phyloP scores from a whole-genome alignment of 2,888 invertebrate genomes.

The Drosophila lutescens region DNA sequence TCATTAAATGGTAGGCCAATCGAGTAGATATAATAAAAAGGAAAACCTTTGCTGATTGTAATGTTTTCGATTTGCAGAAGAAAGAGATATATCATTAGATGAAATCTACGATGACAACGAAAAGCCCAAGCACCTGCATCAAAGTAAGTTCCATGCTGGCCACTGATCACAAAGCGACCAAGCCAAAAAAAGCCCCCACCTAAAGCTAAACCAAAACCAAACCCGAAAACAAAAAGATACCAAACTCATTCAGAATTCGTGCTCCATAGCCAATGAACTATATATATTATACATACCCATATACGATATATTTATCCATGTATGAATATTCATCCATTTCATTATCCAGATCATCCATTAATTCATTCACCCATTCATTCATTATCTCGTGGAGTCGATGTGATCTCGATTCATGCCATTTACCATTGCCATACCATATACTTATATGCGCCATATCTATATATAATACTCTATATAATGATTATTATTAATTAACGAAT shows the following conservation, averaged over 20 bases:
- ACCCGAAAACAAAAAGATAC: constrained; percentile 22
- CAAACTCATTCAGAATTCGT: constrained; percentile 48
- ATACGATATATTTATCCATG: constrained; percentile 22
- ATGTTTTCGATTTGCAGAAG: constrained; percentile 83
- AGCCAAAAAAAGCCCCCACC: background rate
- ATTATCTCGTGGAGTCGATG: constrained; percentile 21
- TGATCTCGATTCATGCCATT: background rate
- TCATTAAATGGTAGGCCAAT: constrained; percentile 85
- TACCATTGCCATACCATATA: constrained; percentile 25
- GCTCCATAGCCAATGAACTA: constrained; percentile 34
- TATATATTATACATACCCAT: constrained; percentile 30
- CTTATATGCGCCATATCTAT: constrained; percentile 30
- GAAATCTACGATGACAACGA: constrained; percentile 85
- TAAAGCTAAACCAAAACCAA: constrained; percentile 8
- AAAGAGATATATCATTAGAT: constrained; percentile 85
- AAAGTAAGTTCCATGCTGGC: constrained; percentile 84
- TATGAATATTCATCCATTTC: constrained; percentile 37
- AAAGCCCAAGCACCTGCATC: constrained; percentile 85
- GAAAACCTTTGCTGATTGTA: background rate
- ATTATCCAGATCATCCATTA: constrained; percentile 24
- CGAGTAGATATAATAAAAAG: background rate
- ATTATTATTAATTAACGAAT: constrained; percentile 69
- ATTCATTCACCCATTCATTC: constrained; percentile 12
- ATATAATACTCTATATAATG: constrained; percentile 64
- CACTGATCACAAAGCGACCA: constrained; percentile 3